These are phyloP conservation scores for Apotomis turbidana DNA, from an alignment of 2,888 invertebrate species.

Conservation along the genomic window DNA sequence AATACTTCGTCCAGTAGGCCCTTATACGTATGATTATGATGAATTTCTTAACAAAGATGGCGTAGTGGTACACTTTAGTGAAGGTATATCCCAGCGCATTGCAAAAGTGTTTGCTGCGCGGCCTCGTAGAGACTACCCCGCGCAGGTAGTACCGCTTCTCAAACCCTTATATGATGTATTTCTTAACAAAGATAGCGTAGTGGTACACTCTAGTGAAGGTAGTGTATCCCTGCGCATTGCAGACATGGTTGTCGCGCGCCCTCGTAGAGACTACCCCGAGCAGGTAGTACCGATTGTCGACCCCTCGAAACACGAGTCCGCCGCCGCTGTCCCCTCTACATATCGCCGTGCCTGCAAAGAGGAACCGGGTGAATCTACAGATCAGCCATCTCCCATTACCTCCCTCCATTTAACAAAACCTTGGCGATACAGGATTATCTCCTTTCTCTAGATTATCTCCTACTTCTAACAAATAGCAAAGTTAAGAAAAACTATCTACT, in stretches of 20 bases:
- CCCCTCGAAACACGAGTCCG: slow-evolving; percentile 7
- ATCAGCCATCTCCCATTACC: no score
- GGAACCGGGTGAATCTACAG: no score
- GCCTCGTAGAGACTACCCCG: slow-evolving; percentile 4
- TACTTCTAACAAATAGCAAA: no score
- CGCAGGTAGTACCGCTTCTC: slow-evolving; percentile 1
- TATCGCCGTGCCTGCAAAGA: slow-evolving; percentile 11
- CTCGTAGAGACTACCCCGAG: slow-evolving; percentile 11
- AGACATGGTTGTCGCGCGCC: background rate
- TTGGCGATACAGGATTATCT: no score
- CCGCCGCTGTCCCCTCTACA: slow-evolving; percentile 25
- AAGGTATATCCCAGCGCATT: background rate
- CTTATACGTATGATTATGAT: no score
- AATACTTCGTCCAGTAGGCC: no score
- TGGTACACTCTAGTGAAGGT: background rate
- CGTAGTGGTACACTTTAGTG: background rate
- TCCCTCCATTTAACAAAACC: no score
- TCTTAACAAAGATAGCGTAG: background rate
- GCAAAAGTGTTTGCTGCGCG: background rate
- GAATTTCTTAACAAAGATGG: background rate
- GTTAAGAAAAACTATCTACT: no score
- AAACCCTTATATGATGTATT: background rate
- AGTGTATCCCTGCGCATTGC: background rate
- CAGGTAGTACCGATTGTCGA: background rate
- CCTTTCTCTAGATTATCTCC: no score